Percentiles rank a stretch among this genome's conserved stretches.
Evolutionary conservation across 2,113 vertebrate species (phyloP).

Genomic region (Diphyllodes magnificus): DNA sequence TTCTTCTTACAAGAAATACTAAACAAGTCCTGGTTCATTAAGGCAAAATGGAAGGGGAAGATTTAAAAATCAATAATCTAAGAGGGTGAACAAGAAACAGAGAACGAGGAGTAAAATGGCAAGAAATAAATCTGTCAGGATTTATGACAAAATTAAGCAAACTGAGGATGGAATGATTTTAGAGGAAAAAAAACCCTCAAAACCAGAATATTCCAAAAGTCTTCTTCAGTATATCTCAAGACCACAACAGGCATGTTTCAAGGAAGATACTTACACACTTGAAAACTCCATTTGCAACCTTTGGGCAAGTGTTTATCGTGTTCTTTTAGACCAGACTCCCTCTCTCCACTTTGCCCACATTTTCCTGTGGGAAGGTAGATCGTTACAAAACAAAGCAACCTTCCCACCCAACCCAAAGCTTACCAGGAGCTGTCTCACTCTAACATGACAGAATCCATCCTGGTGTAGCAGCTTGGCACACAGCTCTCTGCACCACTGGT

Average conservation of each 20-base stretch:
- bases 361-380: slow-evolving; percentile 75
- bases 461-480: not conserved
- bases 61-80: not conserved
- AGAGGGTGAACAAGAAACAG: not conserved
- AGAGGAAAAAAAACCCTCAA: rapidly evolving
- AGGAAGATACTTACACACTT: slow-evolving; percentile 82
- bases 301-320: slow-evolving; percentile 75
- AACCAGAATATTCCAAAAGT: not conserved
- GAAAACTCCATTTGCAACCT: slow-evolving; percentile 92
- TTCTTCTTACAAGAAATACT: not conserved
- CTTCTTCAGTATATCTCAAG: not conserved
- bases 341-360: slow-evolving; percentile 82
- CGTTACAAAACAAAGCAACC: not conserved
- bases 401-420: not conserved
- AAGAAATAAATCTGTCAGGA: not conserved
- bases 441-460: not conserved
- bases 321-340: slow-evolving; percentile 79
- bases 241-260: not conserved
- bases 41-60: not conserved
- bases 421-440: not conserved
- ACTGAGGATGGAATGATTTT: not conserved
- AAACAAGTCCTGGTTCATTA: not conserved
- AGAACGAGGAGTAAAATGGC: not conserved
- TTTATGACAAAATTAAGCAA: not conserved
- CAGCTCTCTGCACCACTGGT: not conserved